A percentile compares a stretch with the other conserved stretches of the same genome.
These are phyloP conservation scores for Spongilla lacustris DNA, from an alignment of 37 sponge, comb jelly and placozoan species.

Conservation along the genomic window DNA sequence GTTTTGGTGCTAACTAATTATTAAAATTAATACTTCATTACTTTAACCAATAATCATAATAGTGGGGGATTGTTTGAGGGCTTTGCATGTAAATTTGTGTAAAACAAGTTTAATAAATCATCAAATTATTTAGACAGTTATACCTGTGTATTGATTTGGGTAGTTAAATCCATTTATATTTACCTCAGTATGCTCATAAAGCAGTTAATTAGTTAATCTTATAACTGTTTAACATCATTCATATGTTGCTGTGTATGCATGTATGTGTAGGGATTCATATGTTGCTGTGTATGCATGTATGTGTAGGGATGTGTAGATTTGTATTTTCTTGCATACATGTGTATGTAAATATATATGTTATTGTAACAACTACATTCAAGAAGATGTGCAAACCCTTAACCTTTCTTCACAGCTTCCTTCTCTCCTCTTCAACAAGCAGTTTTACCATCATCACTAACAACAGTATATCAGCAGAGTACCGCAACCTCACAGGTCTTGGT, in stretches of 20 bases:
- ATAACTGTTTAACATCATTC: too few relatives aligned
- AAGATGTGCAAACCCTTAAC: background rate
- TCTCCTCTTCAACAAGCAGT: background rate
- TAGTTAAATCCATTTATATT: too few relatives aligned
- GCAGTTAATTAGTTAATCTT: too few relatives aligned
- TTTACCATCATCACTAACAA: background rate
- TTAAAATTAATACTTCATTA: too few relatives aligned
- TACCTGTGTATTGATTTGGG: too few relatives aligned
- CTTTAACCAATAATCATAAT: too few relatives aligned
- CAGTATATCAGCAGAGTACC: background rate
- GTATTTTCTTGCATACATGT: background rate
- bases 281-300: constrained; percentile 38
- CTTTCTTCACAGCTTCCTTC: background rate
- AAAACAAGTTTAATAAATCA: too few relatives aligned
- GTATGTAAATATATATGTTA: background rate
- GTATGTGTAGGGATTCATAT: constrained; percentile 24
- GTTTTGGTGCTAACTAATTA: too few relatives aligned
- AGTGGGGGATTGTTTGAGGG: too few relatives aligned
- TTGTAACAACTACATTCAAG: background rate
- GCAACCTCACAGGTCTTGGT: background rate
- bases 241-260: background rate
- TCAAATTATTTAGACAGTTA: too few relatives aligned
- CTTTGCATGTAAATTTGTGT: too few relatives aligned
- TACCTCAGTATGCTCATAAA: too few relatives aligned
- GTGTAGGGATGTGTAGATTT: constrained; percentile 24